Conservation (phyloP, 2,888 invertebrate species). For the Drosophila demipolita region DNA sequence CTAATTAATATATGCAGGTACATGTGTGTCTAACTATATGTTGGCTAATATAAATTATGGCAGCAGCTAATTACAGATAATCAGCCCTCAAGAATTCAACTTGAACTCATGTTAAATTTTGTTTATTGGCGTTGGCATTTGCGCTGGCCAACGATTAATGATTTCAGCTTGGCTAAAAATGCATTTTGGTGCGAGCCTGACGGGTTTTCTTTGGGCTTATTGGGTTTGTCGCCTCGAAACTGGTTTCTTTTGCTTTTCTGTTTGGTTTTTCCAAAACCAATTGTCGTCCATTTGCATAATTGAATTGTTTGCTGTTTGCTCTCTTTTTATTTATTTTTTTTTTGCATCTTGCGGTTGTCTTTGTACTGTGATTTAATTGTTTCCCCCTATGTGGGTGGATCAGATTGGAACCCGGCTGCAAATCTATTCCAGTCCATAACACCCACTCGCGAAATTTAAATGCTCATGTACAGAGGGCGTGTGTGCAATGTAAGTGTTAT, state of each 20-base stretch:
- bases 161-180: background rate
- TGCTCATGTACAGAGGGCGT: constrained; percentile 16
- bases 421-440: constrained; percentile 13
- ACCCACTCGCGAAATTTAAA: constrained; percentile 31
- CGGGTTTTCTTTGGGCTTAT: constrained; percentile 27
- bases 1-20: constrained; percentile 29
- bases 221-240: constrained; percentile 31
- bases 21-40: constrained; percentile 12
- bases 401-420: constrained; percentile 36
- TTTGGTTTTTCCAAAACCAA: constrained; percentile 25
- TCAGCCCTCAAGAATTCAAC: constrained; percentile 56
- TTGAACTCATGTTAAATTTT: constrained; percentile 46
- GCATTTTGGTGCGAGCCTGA: constrained; percentile 43
- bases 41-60: constrained; percentile 42
- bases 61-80: constrained; percentile 63
- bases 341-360: constrained; percentile 30
- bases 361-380: constrained; percentile 51
- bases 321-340: constrained; percentile 3
- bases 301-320: constrained; percentile 51
- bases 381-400: constrained; percentile 37
- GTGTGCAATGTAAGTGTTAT: constrained; percentile 36
- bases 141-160: background rate
- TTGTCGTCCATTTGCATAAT: constrained; percentile 56
- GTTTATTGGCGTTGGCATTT: constrained; percentile 32
- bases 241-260: constrained; percentile 46